phyloP scores from a whole-genome alignment of 2,888 invertebrate genomes.

The Scelioninae gen. 1 region DNA sequence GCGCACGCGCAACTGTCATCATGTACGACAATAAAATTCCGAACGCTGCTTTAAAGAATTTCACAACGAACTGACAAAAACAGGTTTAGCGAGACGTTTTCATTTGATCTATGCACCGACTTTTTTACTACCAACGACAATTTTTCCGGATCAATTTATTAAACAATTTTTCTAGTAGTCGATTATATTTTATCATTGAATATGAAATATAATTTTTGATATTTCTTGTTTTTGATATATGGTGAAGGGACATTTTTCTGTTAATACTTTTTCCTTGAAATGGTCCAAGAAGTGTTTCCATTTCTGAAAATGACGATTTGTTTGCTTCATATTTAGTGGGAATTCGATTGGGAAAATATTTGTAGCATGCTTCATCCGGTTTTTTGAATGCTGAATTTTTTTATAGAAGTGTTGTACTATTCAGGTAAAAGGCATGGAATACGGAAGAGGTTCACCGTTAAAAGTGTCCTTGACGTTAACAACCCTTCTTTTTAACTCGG shows the following conservation, averaged over 20 bases:
- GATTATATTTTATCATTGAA: too few relatives aligned
- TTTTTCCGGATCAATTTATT: too few relatives aligned
- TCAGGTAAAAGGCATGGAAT: constrained; percentile 60
- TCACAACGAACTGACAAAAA: constrained; percentile 22
- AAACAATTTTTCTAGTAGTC: too few relatives aligned
- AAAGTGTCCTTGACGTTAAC: constrained; percentile 62
- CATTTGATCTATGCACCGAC: constrained; percentile 7
- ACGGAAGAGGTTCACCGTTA: constrained; percentile 50
- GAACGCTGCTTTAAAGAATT: constrained; percentile 36
- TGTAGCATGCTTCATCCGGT: constrained; percentile 9
- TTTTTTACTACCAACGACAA: too few relatives aligned
- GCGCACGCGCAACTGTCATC: constrained; percentile 65
- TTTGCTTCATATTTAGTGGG: too few relatives aligned
- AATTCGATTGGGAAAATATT: constrained; percentile 51
- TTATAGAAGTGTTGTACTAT: constrained; percentile 30
- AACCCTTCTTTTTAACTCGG: constrained; percentile 56
- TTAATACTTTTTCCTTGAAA: too few relatives aligned
- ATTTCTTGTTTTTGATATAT: too few relatives aligned
- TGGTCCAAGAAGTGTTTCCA: too few relatives aligned
- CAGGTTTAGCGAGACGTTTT: constrained; percentile 21
- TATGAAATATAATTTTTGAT: too few relatives aligned
- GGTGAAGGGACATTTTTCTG: too few relatives aligned
- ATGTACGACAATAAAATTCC: constrained; percentile 45
- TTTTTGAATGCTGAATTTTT: constrained; percentile 28
- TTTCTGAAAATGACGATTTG: too few relatives aligned